Percentiles rank a stretch among this genome's conserved stretches.
phyloP scores from a whole-genome alignment of 1,140 invertebrate species.

The Drosophila virilis region DNA sequence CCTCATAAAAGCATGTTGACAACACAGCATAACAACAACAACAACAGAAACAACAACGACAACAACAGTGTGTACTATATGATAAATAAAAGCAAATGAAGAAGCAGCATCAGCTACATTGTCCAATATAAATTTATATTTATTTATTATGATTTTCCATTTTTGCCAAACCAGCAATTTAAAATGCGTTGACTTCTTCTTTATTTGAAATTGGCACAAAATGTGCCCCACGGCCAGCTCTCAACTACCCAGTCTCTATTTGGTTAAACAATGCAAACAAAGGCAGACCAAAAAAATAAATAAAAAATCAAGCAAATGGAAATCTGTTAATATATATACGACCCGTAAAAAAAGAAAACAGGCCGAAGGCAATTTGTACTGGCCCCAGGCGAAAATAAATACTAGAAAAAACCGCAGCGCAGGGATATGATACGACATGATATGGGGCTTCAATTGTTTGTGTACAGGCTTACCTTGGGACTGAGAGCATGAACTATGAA shows the following conservation, averaged over 20 bases:
- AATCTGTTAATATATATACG: constrained; percentile 53
- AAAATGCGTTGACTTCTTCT: constrained; percentile 43
- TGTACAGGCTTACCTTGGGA: background rate
- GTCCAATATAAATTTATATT: constrained; percentile 74
- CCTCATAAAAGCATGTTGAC: constrained; percentile 65
- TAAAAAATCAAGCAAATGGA: constrained; percentile 23
- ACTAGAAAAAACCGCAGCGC: constrained; percentile 7
- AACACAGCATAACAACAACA: constrained; percentile 42
- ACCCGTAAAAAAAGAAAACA: constrained; percentile 32
- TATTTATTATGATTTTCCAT: constrained; percentile 79
- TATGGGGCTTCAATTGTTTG: constrained; percentile 3
- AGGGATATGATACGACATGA: constrained; percentile 16
- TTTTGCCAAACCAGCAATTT: constrained; percentile 54
- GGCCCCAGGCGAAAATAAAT: constrained; percentile 42
- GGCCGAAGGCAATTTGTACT: constrained; percentile 42
- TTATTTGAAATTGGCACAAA: constrained; percentile 63
- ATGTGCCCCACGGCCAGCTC: constrained; percentile 28
- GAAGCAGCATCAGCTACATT: constrained; percentile 48
- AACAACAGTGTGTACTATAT: constrained; percentile 9
- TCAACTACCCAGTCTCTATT: constrained; percentile 21
- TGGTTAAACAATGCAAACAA: constrained; percentile 55
- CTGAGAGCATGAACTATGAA: constrained; percentile 1
- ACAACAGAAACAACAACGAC: constrained; percentile 4
- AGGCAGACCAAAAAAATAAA: constrained; percentile 5
- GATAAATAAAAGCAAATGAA: constrained; percentile 26